Evolutionary conservation across 1,140 invertebrate genomes (phyloP).

Genomic region (Homarus americanus): DNA sequence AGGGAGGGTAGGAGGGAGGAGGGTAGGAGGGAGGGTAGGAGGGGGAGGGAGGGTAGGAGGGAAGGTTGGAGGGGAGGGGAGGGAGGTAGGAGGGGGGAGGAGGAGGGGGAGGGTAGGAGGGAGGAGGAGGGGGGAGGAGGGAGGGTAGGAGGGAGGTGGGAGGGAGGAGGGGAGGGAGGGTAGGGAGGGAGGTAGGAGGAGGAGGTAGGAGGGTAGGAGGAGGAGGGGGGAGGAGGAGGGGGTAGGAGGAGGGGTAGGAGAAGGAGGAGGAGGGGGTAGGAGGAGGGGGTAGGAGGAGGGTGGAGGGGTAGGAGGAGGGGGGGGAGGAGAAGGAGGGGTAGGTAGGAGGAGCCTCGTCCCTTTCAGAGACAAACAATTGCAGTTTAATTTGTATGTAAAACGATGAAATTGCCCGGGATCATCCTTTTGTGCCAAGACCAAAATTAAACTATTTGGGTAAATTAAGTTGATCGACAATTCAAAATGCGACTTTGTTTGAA

Average conservation of each 20-base stretch:
- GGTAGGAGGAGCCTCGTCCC: background rate
- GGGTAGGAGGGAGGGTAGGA: background rate
- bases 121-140: no score
- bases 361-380: slow-evolving; percentile 27
- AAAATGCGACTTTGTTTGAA: background rate
- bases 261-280: background rate
- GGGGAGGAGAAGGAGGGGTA: background rate
- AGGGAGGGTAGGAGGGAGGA: background rate
- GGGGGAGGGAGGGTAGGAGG: background rate
- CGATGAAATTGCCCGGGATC: background rate
- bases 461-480: slow-evolving; percentile 7
- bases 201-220: background rate
- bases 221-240: background rate
- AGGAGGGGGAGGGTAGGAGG: no score
- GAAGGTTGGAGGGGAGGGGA: background rate
- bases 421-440: slow-evolving; percentile 29
- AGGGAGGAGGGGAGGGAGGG: background rate
- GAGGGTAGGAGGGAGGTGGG: background rate
- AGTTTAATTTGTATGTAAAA: slow-evolving; percentile 55
- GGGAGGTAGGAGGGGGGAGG: no score
- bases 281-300: background rate
- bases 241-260: background rate
- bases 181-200: no score
- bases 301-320: no score
- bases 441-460: slow-evolving; percentile 36